Base-by-base conservation (phyloP, 2,888 invertebrate genomes). In the Melitaea athalia region DNA sequence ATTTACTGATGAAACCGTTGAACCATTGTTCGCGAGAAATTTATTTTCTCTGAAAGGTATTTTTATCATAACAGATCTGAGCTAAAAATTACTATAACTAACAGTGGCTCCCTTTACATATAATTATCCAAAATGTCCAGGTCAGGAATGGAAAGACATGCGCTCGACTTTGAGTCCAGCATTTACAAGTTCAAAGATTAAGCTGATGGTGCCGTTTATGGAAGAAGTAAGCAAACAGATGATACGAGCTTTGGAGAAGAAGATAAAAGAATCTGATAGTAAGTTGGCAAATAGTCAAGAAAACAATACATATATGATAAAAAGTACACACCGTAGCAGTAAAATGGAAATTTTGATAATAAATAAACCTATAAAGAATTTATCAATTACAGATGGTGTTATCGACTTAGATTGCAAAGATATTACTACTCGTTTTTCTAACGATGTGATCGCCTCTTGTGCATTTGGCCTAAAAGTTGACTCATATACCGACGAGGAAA, bases 381-480 rank as follows among this genome's bases (percentile, higher is more conserved):
- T 10, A 24, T 6, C 42, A 55, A 42, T 59, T 65, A 6, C 74
- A 75, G 79, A 67, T 59, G 71, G 71, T 3, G 74, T 64, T 33
- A 64, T 80, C 3, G 81, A 83, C 53, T 47, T 89, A 0, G 92
- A 93, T 63, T 78, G 87, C 65, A 92, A 89, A 72, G 92, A 92
- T 64, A 67, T 85, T 12, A 85, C 86, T 47, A 83, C 87, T 3
- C 81, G 92, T n/a, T 91, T 83, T 69, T 79, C 92, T 0, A 93
- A 89, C 73, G 93, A 94, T 72, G 91, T 93, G 0, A 93, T 94
- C 45, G 93, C 93, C 0, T 86, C 89, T 0, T 84, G 87, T 15
- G 92, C 90, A 1, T 93, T 93, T 73, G 93, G 93, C 0, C 75
- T 93, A 3, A 86, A 92, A 74, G 89, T 93, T 31, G 89, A 95